These are phyloP conservation scores for Chaunax sp. DNA, from an alignment of 2,797 vertebrate genomes.

Conservation along the genomic window DNA sequence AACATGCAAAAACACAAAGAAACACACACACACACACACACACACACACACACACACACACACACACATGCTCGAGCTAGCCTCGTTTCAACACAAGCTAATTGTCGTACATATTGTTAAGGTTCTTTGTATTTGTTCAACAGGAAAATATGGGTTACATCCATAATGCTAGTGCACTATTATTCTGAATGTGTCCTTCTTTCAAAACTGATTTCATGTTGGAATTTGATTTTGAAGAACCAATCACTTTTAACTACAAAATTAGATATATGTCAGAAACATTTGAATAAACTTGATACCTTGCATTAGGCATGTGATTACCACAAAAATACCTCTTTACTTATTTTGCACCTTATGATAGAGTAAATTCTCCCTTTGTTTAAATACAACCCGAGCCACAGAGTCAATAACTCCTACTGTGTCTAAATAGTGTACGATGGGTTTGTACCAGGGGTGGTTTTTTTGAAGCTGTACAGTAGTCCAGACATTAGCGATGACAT, in stretches of 20 bases:
- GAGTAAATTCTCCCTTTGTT: slow-evolving; percentile 51
- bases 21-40: slow-evolving; percentile 33
- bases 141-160: slow-evolving; percentile 36
- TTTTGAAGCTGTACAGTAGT: slow-evolving; percentile 66
- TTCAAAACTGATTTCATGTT: slow-evolving; percentile 12
- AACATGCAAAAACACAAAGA: slow-evolving; percentile 29
- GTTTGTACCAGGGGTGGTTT: slow-evolving; percentile 21
- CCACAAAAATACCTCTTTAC: slow-evolving; percentile 19
- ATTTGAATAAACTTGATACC: slow-evolving; percentile 2
- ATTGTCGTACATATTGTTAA: slow-evolving; percentile 40
- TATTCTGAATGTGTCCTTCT: background rate
- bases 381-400: slow-evolving; percentile 48
- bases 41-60: slow-evolving; percentile 37
- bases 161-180: background rate
- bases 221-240: background rate
- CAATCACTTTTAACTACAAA: background rate
- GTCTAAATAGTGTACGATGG: slow-evolving; percentile 62
- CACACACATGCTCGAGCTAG: slow-evolving; percentile 23
- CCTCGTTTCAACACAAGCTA: slow-evolving; percentile 62
- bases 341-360: slow-evolving; percentile 37
- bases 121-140: slow-evolving; percentile 38
- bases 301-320: background rate
- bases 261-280: background rate
- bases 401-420: slow-evolving; percentile 54
- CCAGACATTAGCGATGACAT: slow-evolving; percentile 73